Evolutionary conservation across 2,888 invertebrate genomes (phyloP).

Genomic region (Cylindroiulus punctatus): DNA sequence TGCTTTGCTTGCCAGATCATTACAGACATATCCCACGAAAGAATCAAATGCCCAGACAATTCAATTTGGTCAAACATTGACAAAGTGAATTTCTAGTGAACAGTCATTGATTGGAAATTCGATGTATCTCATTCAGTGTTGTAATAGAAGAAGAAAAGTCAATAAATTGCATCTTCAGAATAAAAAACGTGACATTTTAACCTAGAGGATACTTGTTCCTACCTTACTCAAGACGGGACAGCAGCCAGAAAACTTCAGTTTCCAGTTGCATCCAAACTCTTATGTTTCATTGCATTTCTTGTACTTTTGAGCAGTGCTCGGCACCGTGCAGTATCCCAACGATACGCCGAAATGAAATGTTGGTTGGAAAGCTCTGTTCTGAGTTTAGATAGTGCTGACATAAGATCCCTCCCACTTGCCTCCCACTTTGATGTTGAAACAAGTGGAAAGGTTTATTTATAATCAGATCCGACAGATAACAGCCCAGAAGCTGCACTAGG

Average conservation of each 20-base stretch:
- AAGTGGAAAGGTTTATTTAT: slow-evolving; percentile 29
- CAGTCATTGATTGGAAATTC: too few relatives aligned
- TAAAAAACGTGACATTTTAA: background rate
- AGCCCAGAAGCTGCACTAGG: background rate
- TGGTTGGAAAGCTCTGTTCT: background rate
- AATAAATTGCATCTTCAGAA: background rate
- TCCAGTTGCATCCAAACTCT: background rate
- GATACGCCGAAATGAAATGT: background rate
- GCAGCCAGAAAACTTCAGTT: background rate
- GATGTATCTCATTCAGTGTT: background rate
- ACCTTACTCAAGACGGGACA: background rate
- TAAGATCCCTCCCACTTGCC: background rate
- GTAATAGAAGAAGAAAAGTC: background rate
- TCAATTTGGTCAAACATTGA: background rate
- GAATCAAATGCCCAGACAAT: too few relatives aligned
- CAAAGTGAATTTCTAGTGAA: background rate
- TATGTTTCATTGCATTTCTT: background rate
- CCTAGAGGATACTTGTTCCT: background rate
- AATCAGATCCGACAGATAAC: background rate
- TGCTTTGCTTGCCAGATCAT: too few relatives aligned
- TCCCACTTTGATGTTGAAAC: slow-evolving; percentile 21
- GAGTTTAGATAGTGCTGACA: background rate
- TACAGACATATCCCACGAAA: too few relatives aligned
- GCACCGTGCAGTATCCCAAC: background rate
- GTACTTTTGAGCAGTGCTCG: background rate